phyloP scores from a whole-genome alignment of 2,113 vertebrate genomes.

The Lepus europaeus region DNA sequence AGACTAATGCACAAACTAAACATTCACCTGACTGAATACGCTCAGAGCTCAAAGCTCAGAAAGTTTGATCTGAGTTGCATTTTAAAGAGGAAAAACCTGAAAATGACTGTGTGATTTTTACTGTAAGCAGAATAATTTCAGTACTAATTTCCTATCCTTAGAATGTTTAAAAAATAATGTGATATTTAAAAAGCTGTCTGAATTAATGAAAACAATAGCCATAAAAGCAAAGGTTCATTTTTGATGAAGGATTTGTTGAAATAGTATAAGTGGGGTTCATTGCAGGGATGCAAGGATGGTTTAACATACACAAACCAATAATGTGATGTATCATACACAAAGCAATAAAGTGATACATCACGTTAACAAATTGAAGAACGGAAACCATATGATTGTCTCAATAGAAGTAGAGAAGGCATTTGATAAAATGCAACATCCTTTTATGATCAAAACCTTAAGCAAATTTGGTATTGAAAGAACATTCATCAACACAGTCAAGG shows the following conservation, averaged over 20 bases:
- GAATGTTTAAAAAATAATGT: constrained; percentile 12
- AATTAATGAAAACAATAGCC: neutral
- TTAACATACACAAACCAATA: too few relatives aligned
- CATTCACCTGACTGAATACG: neutral
- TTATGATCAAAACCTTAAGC: too few relatives aligned
- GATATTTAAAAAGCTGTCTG: neutral
- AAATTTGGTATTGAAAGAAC: too few relatives aligned
- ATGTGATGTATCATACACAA: too few relatives aligned
- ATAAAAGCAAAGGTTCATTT: constrained; percentile 30
- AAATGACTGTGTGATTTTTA: constrained; percentile 8
- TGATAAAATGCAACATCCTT: too few relatives aligned
- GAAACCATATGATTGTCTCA: too few relatives aligned
- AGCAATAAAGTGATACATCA: too few relatives aligned
- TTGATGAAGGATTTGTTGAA: constrained; percentile 3
- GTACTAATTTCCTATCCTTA: neutral
- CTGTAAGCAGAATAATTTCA: constrained; percentile 48
- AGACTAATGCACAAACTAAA: neutral
- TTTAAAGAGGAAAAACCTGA: constrained; percentile 56
- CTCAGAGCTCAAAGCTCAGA: neutral
- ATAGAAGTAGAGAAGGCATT: too few relatives aligned
- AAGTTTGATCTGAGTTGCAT: constrained; percentile 12
- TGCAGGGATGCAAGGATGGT: too few relatives aligned
- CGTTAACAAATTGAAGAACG: too few relatives aligned
- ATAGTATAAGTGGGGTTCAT: neutral
- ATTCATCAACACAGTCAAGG: too few relatives aligned